Evolutionary conservation across 2,113 vertebrate species (phyloP), one percentile per base, ranked within the genome.

Genomic region (Salvelinus alpinus): DNA sequence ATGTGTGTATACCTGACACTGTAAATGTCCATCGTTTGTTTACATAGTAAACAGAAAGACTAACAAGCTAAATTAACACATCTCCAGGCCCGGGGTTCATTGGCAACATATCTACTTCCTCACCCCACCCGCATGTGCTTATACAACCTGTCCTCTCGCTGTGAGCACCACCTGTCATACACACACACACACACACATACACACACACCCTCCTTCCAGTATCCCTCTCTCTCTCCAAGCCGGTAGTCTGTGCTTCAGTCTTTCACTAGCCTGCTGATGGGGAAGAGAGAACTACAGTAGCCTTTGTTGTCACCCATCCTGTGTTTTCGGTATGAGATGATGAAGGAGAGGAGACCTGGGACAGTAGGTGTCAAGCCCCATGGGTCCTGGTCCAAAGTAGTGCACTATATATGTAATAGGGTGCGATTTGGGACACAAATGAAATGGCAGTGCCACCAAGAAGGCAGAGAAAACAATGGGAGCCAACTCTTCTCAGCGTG

Each of bases 151-250:
- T 57, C 54, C 54, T 57, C 54, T 57, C 54, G 54, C 54, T 57
- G 54, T 18, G 54, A 57, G 54, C 54, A 57, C 54, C 54, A 57
- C 54, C 54, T 57, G 34, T 78, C 48, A 38, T 16, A 69, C 60
- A 62, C 70, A 73, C 69, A 76, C 79, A 80, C 70, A 73, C 69
- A 54, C 62, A 51, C 57, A 9, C 54, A 29, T n/a, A 57, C 44
- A 34, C 18, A 71, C 31, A 70, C 70, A 48, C 70, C 12, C 25
- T 27, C n/a, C 66, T 18, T 57, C 54, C 54, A 57, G 18, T 4
- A 57, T 57, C 54, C 54, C 18, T 57, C 54, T 20, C 14, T 57
- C 54, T 20, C 16, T 20, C 18, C 18, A 57, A 20, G 54, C 54
- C 6, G 18, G 14, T 57, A 57, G 9, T 44, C 38, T 44, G 38